Evolutionary conservation across 2,113 vertebrate species (phyloP).

Genomic region (Channa maculata): DNA sequence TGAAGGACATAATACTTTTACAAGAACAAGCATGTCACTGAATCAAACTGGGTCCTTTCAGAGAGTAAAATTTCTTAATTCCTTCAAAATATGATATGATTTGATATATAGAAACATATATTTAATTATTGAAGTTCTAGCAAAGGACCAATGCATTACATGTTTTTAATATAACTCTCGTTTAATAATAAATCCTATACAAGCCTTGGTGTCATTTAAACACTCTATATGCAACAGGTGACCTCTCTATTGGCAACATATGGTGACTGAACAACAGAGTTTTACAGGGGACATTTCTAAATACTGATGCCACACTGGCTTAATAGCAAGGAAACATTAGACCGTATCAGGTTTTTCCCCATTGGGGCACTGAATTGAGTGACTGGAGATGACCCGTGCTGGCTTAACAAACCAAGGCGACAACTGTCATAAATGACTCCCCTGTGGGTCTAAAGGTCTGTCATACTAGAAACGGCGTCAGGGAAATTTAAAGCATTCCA

Average conservation of each 20-base stretch:
- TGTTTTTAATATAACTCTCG: neutral
- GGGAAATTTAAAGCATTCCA: conserved; percentile 6
- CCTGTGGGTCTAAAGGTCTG: conserved; percentile 73
- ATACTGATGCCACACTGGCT: conserved; percentile 75
- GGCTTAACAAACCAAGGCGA: conserved; percentile 82
- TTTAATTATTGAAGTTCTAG: neutral
- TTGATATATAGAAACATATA: neutral
- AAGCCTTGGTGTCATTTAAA: conserved; percentile 5
- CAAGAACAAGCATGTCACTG: too few relatives aligned
- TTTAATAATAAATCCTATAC: neutral
- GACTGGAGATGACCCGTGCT: conserved; percentile 68
- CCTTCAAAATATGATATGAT: neutral
- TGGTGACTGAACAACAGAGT: conserved; percentile 73
- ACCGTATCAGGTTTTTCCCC: conserved; percentile 80
- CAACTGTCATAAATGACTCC: conserved; percentile 83
- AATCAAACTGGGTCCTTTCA: neutral
- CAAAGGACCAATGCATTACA: neutral
- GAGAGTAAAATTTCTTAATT: neutral
- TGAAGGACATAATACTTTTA: too few relatives aligned
- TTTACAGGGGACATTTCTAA: conserved; percentile 71
- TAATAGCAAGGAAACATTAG: conserved; percentile 74
- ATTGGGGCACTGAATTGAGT: conserved; percentile 72
- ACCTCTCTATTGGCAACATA: conserved; percentile 73
- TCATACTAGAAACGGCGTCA: conserved; percentile 57
- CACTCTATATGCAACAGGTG: conserved; percentile 41